Conservation (phyloP, 2,797 vertebrate genomes). For the Muraenolepis orangiensis region DNA sequence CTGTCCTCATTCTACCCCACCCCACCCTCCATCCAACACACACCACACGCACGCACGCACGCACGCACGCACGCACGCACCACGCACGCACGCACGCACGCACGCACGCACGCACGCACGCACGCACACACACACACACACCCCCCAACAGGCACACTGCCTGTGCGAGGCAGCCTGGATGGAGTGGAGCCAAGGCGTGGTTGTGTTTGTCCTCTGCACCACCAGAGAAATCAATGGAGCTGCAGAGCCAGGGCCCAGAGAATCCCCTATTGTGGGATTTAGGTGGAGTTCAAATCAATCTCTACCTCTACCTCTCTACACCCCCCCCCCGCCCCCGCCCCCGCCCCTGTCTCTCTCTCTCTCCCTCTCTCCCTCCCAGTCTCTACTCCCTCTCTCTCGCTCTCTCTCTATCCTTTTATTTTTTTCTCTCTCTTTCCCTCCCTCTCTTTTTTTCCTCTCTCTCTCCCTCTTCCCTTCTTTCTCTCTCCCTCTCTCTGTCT, state of each 20-base stretch:
- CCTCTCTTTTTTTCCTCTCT: slow-evolving; percentile 27
- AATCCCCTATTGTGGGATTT: slow-evolving; percentile 54
- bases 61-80: not conserved
- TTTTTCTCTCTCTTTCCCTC: slow-evolving; percentile 35
- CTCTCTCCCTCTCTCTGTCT: slow-evolving; percentile 22
- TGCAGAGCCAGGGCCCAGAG: slow-evolving; percentile 56
- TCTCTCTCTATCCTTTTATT: slow-evolving; percentile 37
- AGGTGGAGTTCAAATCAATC: slow-evolving; percentile 63
- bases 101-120: not conserved
- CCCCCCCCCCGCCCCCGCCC: slow-evolving; percentile 39
- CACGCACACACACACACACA: not conserved
- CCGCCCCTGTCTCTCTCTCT: slow-evolving; percentile 26
- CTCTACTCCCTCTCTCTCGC: slow-evolving; percentile 33
- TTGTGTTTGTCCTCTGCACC: slow-evolving; percentile 64
- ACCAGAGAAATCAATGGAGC: slow-evolving; percentile 67
- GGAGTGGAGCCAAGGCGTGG: slow-evolving; percentile 35
- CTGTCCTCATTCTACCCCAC: not conserved
- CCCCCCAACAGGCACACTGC: not conserved
- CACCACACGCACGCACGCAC: too few species aligned
- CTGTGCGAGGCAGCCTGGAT: slow-evolving; percentile 35
- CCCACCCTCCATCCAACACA: too few species aligned
- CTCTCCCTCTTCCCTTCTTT: slow-evolving; percentile 3
- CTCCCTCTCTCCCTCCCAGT: slow-evolving; percentile 31
- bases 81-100: too few species aligned
- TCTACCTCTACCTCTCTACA: not conserved